Evolutionary conservation across 2,888 invertebrate genomes (phyloP), one percentile per base, ranked within the genome.

Genomic region (Mactromeris polynyma): DNA sequence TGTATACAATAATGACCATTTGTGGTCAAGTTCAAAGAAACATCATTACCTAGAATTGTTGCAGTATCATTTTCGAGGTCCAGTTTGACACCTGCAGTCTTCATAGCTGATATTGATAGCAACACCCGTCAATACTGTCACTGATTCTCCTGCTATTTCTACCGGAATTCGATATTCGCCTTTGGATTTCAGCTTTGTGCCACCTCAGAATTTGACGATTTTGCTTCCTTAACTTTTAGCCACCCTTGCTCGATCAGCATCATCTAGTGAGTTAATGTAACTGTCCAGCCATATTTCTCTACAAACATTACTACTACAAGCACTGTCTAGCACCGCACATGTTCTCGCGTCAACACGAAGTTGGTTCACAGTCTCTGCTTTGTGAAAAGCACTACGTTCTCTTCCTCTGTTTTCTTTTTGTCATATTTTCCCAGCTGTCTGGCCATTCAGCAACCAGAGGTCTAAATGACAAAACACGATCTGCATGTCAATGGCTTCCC

Each of bases 301-400:
- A 84, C 93, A 92, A 9, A 92, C 89, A 21, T 91, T 93, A 73
- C 91, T 92, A 64, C 89, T 92, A 69, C 92, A 93, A 54, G 91
- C 93, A 90, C 92, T 93, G 58, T 93, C 92, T 78, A 93, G 73
- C 2, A 91, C 89, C 19, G 88, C 93, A 90, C 91, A 90, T 31
- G 91, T 86, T 31, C 86, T 51, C 21, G 91, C 90, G 17, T 46
- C 46, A 4, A 46, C 46, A 3, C 46, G 14, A 2, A 46, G 14
- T 11, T 46, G 46, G 2, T 3, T 4, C 6, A 46, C 14, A 4
- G 6, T 17, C 2, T 14, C 46, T 11, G 3, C 14, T 9, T 46
- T 46, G 46, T 46, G 17, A 7, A 11, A 46, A 46, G 17, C 46
- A 46, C 11, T 17, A 46, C 46, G 11, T 54, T 54, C n/a, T 54